Evolutionary conservation across 2,797 vertebrate genomes (phyloP).

Genomic region (Tapirus indicus): DNA sequence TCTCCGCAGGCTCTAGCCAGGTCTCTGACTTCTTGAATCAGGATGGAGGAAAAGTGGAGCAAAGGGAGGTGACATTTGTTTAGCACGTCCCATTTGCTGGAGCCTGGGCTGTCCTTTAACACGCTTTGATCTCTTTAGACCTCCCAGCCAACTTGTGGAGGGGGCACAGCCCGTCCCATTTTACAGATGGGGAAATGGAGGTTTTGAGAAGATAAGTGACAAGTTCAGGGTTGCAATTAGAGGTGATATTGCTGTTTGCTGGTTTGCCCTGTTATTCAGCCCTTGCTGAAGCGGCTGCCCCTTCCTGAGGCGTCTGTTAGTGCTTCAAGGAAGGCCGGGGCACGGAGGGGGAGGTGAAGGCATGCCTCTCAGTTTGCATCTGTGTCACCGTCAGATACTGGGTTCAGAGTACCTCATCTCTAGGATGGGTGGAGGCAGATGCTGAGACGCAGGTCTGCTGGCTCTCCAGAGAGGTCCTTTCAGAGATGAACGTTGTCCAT

Average conservation of each 20-base stretch:
- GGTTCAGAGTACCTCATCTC: background rate
- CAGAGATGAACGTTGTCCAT: fast-evolving
- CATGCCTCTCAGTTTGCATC: background rate
- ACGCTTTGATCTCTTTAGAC: background rate
- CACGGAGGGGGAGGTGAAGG: background rate
- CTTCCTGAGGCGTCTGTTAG: background rate
- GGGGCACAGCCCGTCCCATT: background rate
- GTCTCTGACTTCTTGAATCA: background rate
- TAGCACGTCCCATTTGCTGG: background rate
- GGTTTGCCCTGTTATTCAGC: background rate
- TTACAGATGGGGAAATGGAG: background rate
- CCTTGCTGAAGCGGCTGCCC: background rate
- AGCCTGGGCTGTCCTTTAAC: background rate
- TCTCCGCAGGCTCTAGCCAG: background rate
- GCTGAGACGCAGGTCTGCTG: background rate
- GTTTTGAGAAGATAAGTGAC: background rate
- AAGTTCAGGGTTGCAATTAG: background rate
- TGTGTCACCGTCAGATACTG: background rate
- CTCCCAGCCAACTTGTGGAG: background rate
- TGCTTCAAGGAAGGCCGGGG: background rate
- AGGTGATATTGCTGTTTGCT: background rate
- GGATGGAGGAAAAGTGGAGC: background rate
- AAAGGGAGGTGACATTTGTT: background rate
- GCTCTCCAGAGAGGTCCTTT: background rate
- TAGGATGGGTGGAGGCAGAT: background rate